phyloP scores from a whole-genome alignment of 1,140 invertebrate genomes.

The Metaphire vulgaris region DNA sequence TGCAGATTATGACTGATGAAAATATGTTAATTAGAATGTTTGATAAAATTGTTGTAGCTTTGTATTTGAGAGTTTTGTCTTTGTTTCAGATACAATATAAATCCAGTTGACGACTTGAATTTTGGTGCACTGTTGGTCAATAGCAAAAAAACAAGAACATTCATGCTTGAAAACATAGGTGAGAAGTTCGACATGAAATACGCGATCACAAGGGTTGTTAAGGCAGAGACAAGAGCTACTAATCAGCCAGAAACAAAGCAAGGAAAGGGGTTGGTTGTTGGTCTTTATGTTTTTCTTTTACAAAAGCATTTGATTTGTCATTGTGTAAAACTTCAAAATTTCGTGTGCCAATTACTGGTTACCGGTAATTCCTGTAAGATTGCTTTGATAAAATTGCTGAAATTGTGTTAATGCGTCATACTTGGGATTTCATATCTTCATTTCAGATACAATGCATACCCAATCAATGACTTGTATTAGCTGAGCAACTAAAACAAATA shows the following conservation, averaged over 20 bases:
- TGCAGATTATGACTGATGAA: too few species aligned
- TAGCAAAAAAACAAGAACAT: slow-evolving; percentile 46
- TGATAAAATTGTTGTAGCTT: neutral
- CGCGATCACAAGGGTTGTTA: slow-evolving; percentile 38
- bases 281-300: too few species aligned
- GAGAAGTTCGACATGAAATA: slow-evolving; percentile 52
- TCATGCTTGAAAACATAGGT: slow-evolving; percentile 52
- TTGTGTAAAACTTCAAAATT: too few species aligned
- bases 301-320: too few species aligned
- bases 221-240: neutral
- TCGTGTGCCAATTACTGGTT: too few species aligned
- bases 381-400: too few species aligned
- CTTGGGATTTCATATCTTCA: too few species aligned
- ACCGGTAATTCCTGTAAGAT: too few species aligned
- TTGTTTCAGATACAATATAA: slow-evolving; percentile 44
- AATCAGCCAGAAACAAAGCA: neutral
- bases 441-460: too few species aligned
- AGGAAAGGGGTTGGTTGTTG: neutral
- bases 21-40: neutral
- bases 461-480: too few species aligned
- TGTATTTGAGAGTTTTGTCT: neutral
- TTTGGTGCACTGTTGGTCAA: slow-evolving; percentile 50
- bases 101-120: slow-evolving; percentile 49
- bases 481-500: too few species aligned
- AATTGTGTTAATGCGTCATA: too few species aligned